Base-by-base conservation (phyloP, 2,797 vertebrate species). In the Taenioides sp. region DNA sequence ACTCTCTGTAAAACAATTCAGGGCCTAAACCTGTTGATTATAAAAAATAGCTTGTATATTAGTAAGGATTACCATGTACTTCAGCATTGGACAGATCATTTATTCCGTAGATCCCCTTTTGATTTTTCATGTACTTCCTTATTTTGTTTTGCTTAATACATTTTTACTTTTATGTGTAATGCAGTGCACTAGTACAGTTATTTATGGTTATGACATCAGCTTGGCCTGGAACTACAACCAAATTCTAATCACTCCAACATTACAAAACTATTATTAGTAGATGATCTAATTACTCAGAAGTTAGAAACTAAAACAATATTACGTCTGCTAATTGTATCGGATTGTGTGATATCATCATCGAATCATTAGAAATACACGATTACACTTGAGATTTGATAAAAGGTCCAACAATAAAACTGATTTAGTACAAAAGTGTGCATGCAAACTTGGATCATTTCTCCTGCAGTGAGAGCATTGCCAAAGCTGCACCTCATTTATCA, bases 401-500 rank as follows among this genome's bases (percentile, higher is more conserved):
- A 12, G 18, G 37, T 10, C 22, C 12, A 27, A 50, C 64, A 28
- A 27, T 52, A 66, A 52, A 66, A 18, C 25, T 31, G 65, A 66
- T 66, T 66, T 54, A 66, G 47, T 66, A 16, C 25, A 20, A 31
- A 52, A 52, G 47, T 31, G 65, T 52, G 65, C 52, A 52, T 66
- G 25, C 47, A 66, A 20, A 66, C 64, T 28, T 31, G 47, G 65
- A 28, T 7, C 17, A 31, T n/a, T 66, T 54, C 20, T 27, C 65
- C 49, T 52, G 43, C 10, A 6, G 65, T 34, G 65, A 31, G 65
- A 66, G 52, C 65, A 54, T 12, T 31, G 65, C 25, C 65, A 52
- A 37, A 54, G 25, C 65, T 66, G 65, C 65, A 52, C 65, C 65
- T 79, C 69, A 65, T 77, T 43, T 67, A 78, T 27, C 76, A 76